Conservation (phyloP, 1,140 invertebrate genomes). For the Drosophila mojavensis region DNA sequence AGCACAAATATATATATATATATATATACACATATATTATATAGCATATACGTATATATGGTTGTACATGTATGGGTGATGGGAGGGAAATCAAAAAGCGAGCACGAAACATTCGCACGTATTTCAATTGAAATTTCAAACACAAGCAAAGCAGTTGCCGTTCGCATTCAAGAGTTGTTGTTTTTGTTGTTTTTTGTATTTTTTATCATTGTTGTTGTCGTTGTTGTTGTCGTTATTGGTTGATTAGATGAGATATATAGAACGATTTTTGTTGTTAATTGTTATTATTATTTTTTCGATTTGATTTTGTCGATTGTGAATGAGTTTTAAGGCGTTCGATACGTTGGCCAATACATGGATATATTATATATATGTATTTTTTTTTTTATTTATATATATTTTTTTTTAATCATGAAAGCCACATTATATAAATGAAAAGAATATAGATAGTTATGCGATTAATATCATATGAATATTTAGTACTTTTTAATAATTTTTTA, state of each 20-base stretch:
- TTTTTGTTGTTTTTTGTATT: slow-evolving; percentile 49
- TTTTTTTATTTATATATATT: not conserved
- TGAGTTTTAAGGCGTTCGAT: slow-evolving; percentile 36
- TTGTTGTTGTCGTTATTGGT: slow-evolving; percentile 47
- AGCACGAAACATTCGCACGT: slow-evolving; percentile 47
- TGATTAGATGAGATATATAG: slow-evolving; percentile 38
- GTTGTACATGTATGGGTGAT: slow-evolving; percentile 59
- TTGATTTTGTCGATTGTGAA: slow-evolving; percentile 33
- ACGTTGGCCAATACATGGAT: slow-evolving; percentile 63
- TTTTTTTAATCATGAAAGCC: slow-evolving; percentile 59
- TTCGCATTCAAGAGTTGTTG: slow-evolving; percentile 70
- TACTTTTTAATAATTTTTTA: not conserved
- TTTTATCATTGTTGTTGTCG: slow-evolving; percentile 14
- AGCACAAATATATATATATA: slow-evolving; percentile 45
- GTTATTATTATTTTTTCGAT: slow-evolving; percentile 17
- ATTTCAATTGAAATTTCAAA: slow-evolving; percentile 31
- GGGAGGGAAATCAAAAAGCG: slow-evolving; percentile 70
- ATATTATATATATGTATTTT: slow-evolving; percentile 27
- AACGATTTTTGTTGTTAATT: not conserved
- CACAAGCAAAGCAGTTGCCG: slow-evolving; percentile 70
- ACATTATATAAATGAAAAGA: slow-evolving; percentile 67
- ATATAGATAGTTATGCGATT: slow-evolving; percentile 64
- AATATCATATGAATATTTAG: slow-evolving; percentile 49
- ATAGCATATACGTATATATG: slow-evolving; percentile 38
- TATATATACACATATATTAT: slow-evolving; percentile 24